A percentile compares a stretch with the other conserved stretches of the same genome.
phyloP scores from a whole-genome alignment of 2,113 vertebrate species.

The Syrmaticus mikado region DNA sequence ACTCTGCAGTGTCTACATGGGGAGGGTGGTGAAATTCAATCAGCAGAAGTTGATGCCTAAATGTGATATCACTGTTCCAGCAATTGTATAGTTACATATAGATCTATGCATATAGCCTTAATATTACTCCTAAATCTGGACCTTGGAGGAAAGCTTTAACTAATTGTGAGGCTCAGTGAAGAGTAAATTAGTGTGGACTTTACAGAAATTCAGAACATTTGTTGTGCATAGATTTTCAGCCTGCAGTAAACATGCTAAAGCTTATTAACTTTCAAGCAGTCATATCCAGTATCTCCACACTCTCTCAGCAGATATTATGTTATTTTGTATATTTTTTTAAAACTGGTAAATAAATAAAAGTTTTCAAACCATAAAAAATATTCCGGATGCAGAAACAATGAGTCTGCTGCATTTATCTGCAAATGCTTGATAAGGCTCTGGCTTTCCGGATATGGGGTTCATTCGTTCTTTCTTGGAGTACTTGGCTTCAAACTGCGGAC shows the following conservation, averaged over 20 bases:
- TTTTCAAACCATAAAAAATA: constrained; percentile 94
- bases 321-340: constrained; percentile 14
- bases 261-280: background rate
- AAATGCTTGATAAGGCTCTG: constrained; percentile 94
- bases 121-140: no score
- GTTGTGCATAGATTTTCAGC: background rate
- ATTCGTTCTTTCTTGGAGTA: constrained; percentile 93
- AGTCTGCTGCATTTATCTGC: constrained; percentile 95
- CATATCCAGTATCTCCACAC: background rate
- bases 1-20: background rate
- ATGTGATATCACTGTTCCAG: background rate
- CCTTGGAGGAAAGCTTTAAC: background rate
- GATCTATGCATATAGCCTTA: background rate
- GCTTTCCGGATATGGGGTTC: constrained; percentile 94
- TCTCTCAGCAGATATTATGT: background rate
- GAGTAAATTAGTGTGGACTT: background rate
- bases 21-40: background rate
- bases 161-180: background rate
- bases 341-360: constrained; percentile 40
- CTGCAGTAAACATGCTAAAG: background rate
- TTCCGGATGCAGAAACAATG: constrained; percentile 91
- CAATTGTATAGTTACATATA: accelerated
- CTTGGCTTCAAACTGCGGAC: constrained; percentile 96
- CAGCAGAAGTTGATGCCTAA: background rate
- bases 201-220: background rate